Evolutionary conservation across 2,113 vertebrate species (phyloP), one percentile per base, ranked within the genome.

Genomic region (Crotalus helleri): DNA sequence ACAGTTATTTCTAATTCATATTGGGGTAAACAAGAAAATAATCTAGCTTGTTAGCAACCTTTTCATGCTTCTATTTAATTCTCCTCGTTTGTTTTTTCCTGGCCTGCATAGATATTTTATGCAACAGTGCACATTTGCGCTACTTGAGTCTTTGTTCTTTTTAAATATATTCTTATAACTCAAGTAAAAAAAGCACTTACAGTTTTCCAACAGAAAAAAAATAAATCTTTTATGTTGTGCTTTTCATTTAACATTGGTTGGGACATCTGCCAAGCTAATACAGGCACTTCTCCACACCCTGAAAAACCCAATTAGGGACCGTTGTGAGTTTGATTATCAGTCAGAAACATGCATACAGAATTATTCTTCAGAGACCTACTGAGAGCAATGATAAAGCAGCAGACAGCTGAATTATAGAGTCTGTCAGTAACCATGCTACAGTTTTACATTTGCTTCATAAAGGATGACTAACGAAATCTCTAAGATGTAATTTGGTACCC

Each of bases 321-420:
- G 96, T 96, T 97, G 97, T 96, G 97, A 95, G 95, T 97, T 95
- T 97, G 96, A 97, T 97, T 98, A 98, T 98, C 98, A 98, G 97
- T 97, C 93, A 95, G 95, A 97, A 97, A 97, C 97, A 97, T 89
- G 96, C 95, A 96, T 96, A 95, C 94, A 90, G 95, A 97, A 98
- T 97, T 97, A 98, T 97, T 98, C 97, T 97, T 96, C 97, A 96
- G 96, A 97, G 97, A 97, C 96, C 96, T 93, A 94, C 97, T 94
- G 97, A 97, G 96, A 97, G 96, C 96, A 97, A 95, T 96, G 97
- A 98, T 97, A 98, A 98, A 97, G 94, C 94, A 97, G 96, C 95
- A 97, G 97, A 97, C 96, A 94, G 97, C 94, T 95, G 97, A 97
- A 97, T 97, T 97, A 96, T 93, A 96, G 97, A 97, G 96, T 95